Percentiles rank a stretch among this genome's conserved stretches.
These are phyloP conservation scores for Rhinoraja longicauda DNA, from an alignment of 2,797 vertebrate genomes.

Conservation along the genomic window DNA sequence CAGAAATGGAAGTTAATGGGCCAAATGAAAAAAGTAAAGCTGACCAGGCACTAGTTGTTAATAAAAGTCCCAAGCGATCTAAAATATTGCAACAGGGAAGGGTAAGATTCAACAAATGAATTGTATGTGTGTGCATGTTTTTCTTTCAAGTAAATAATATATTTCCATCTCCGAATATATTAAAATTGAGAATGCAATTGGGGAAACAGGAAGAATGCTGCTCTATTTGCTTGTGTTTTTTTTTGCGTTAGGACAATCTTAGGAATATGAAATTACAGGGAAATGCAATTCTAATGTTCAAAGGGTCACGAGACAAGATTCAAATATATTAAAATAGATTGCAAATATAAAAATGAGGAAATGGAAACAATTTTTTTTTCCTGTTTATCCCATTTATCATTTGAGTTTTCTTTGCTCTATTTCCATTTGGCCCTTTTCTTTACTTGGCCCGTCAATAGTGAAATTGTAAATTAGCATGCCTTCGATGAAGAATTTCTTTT, in stretches of 20 bases:
- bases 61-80: conserved; percentile 75
- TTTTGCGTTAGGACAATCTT: background rate
- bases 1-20: conserved; percentile 81
- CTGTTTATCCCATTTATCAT: background rate
- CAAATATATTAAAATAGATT: background rate
- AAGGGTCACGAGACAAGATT: background rate
- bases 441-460: background rate
- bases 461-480: background rate
- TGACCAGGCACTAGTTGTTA: conserved; percentile 71
- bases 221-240: background rate
- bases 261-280: too few species aligned
- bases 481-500: background rate
- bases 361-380: background rate
- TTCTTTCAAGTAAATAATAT: too few species aligned
- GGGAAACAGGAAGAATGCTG: background rate
- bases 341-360: background rate
- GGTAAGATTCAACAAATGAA: conserved; percentile 60
- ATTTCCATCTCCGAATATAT: background rate
- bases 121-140: background rate
- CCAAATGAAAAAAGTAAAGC: conserved; percentile 63
- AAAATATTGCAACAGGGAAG: conserved; percentile 77
- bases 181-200: background rate
- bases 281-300: background rate
- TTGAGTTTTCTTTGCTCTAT: background rate
- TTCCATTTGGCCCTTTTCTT: too few species aligned